phyloP scores from a whole-genome alignment of 37 sponge, comb jelly and placozoan species.

The Bolinopsis microptera region DNA sequence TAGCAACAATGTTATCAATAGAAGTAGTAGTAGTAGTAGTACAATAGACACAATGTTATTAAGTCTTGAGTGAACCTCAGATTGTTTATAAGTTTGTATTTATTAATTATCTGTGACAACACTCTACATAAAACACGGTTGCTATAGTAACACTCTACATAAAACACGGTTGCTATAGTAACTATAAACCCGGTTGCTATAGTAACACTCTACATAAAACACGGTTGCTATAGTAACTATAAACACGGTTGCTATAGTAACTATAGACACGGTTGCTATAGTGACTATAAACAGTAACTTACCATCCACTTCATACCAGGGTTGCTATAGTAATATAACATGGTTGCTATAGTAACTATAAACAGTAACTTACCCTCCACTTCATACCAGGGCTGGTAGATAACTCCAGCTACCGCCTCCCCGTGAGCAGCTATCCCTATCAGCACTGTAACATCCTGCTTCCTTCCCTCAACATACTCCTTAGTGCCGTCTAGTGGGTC shows the following conservation, averaged over 20 bases:
- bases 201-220: neutral
- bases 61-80: too few relatives aligned
- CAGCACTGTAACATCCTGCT: constrained; percentile 85
- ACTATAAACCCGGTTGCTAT: neutral
- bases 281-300: too few relatives aligned
- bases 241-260: neutral
- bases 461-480: constrained; percentile 87
- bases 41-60: too few relatives aligned
- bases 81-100: too few relatives aligned
- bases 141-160: too few relatives aligned
- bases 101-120: too few relatives aligned
- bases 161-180: neutral
- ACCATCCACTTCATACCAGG: neutral
- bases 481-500: constrained; percentile 98
- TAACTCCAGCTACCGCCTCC: constrained; percentile 83
- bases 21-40: too few relatives aligned
- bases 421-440: constrained; percentile 85
- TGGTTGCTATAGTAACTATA: neutral
- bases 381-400: constrained; percentile 86
- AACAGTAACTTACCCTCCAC: neutral
- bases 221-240: neutral
- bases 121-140: too few relatives aligned
- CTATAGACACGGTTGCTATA: neutral
- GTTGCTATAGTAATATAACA: neutral
- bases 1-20: too few relatives aligned